Evolutionary conservation across 2,888 invertebrate species (phyloP), one percentile per base, ranked within the genome.

Genomic region (Microctonus hyperodae): DNA sequence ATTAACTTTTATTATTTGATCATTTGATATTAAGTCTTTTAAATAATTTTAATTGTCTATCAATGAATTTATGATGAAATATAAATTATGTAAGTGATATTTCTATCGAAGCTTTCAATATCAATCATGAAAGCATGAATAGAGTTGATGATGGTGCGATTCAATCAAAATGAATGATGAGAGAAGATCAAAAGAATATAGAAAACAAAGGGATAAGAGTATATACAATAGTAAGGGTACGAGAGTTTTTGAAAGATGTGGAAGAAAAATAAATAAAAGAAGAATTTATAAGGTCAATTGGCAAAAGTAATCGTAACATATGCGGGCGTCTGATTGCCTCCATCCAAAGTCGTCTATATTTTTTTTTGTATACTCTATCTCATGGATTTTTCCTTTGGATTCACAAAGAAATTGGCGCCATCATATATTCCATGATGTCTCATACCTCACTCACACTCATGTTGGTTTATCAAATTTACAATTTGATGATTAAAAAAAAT

Each of bases 231-330:
- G 58, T 62, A 5, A 16, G 44, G 64, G 61, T 40, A 58, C 59
- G 59, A 25, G 48, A 50, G 62, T 68, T 48, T n/a, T 62, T 62
- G 48, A 37, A 25, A 53, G 22, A 58, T 33, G 59, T 20, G 35
- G n/a, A 50, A 48, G 48, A 60, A 63, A 20, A 63, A 51, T 53
- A 55, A 51, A 37, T 3, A 11, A 44, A 33, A 23, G 25, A 37
- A 64, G 33, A 57, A 37, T 51, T 20, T 0, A 58, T 67, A 68
- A 60, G 67, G 58, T 63, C 67, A 65, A 62, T 71, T 66, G 68
- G 51, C 61, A 68, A 65, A 67, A 65, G 73, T 69, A 74, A 75
- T 73, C 72, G 70, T 69, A 70, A 70, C 68, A 71, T 64, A 70
- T 72, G 74, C 74, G 73, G 73, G 73, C 69, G 69, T 61, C 25